A percentile compares a stretch with the other conserved stretches of the same genome.
These are phyloP conservation scores for Branchipolynoe longqiensis DNA, from an alignment of 2,888 invertebrate species.

Conservation along the genomic window DNA sequence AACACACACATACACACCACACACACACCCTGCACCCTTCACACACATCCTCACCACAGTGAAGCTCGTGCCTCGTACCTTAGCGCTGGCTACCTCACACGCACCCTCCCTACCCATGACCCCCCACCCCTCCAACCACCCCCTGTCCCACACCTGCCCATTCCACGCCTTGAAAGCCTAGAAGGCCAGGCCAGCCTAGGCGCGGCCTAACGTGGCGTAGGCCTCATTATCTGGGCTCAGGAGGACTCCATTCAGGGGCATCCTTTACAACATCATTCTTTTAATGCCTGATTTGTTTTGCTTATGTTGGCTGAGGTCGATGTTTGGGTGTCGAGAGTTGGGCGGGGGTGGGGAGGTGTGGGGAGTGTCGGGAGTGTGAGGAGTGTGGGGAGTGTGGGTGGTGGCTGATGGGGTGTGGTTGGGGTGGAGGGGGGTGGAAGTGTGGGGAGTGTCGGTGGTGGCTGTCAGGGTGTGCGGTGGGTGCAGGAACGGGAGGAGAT, in stretches of 20 bases:
- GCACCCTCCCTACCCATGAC: conserved; percentile 1
- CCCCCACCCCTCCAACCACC: neutral
- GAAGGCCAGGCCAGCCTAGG: conserved; percentile 8
- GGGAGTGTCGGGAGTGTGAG: no score
- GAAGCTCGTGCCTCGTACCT: no score
- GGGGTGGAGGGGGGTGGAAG: no score
- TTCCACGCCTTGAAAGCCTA: conserved; percentile 41
- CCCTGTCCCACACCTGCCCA: neutral
- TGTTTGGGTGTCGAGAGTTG: neutral
- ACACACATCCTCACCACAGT: no score
- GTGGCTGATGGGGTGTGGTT: neutral
- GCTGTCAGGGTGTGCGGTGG: neutral
- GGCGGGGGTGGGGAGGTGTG: neutral
- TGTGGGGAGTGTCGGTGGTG: no score
- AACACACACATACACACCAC: no score
- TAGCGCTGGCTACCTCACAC: neutral
- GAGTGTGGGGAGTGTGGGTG: no score
- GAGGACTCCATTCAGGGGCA: neutral
- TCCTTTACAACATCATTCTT: conserved; percentile 31
- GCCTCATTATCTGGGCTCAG: conserved; percentile 49
- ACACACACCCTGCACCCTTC: neutral
- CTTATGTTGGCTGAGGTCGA: conserved; percentile 44
- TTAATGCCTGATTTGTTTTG: conserved; percentile 53
- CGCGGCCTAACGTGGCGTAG: conserved; percentile 25
- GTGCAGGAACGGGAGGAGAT: neutral